A percentile compares a stretch with the other conserved stretches of the same genome.
These are phyloP conservation scores for Vanacampus margaritifer DNA, from an alignment of 2,113 vertebrate species.

Conservation along the genomic window DNA sequence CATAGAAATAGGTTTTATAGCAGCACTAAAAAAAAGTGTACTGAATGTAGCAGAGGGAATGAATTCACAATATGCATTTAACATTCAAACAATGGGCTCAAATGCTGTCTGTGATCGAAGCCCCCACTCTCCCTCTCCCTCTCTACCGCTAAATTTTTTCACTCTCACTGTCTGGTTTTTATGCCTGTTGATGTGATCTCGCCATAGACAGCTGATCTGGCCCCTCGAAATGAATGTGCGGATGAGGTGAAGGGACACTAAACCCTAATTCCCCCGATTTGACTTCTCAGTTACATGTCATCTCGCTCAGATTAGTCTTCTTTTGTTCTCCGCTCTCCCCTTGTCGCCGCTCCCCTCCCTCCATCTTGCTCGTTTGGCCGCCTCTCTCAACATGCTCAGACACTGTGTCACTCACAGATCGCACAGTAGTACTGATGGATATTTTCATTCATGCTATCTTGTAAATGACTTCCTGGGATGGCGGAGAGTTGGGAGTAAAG, in stretches of 20 bases:
- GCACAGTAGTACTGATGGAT: constrained; percentile 61
- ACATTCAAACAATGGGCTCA: constrained; percentile 51
- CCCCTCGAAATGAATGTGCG: constrained; percentile 64
- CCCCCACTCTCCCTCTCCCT: constrained; percentile 15
- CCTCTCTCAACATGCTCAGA: constrained; percentile 24
- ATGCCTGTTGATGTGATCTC: constrained; percentile 44
- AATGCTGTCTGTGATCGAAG: constrained; percentile 55
- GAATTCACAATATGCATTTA: constrained; percentile 57
- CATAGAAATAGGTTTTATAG: constrained; percentile 32
- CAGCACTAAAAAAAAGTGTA: constrained; percentile 44
- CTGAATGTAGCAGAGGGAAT: constrained; percentile 48
- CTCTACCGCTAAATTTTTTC: constrained; percentile 31
- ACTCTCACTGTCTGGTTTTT: constrained; percentile 41
- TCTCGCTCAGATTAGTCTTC: constrained; percentile 74
- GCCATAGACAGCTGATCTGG: constrained; percentile 48
- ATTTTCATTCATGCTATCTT: constrained; percentile 79
- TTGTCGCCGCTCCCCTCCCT: constrained; percentile 11
- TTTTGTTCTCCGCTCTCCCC: constrained; percentile 68
- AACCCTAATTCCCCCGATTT: constrained; percentile 70
- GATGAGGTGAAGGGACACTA: constrained; percentile 65
- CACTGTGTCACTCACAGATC: constrained; percentile 59
- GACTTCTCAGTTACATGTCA: constrained; percentile 72
- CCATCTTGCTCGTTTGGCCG: constrained; percentile 1
- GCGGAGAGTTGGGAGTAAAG: constrained; percentile 29
- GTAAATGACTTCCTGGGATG: constrained; percentile 73